Evolutionary conservation across 2,797 vertebrate species (phyloP).

Genomic region (Hozukius guyotensis): DNA sequence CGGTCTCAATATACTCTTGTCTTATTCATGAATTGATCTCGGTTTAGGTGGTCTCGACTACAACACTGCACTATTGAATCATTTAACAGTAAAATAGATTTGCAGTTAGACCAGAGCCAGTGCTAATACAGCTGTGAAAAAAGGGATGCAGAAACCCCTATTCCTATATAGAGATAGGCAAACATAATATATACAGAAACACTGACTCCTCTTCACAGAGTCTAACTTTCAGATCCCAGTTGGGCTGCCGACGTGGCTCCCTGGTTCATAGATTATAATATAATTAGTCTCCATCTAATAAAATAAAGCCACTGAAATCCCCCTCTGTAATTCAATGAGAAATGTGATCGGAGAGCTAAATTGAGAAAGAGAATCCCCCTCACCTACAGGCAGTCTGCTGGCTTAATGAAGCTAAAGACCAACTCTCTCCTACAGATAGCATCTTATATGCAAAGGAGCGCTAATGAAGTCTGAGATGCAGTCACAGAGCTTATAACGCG

Average conservation of each 20-base stretch:
- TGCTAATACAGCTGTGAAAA: neutral
- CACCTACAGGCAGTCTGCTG: conserved; percentile 14
- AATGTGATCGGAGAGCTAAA: conserved; percentile 30
- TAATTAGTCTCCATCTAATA: conserved; percentile 59
- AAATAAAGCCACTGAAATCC: conserved; percentile 56
- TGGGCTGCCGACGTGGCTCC: conserved; percentile 7
- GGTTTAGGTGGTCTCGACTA: no score
- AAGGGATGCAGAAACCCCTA: neutral
- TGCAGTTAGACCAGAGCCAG: neutral
- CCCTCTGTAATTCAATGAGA: conserved; percentile 49
- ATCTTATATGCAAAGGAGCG: neutral
- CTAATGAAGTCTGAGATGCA: neutral
- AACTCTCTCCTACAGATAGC: neutral
- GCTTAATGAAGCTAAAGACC: conserved; percentile 4
- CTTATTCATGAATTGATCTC: no score
- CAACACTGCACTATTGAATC: neutral
- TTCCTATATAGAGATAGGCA: neutral
- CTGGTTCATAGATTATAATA: conserved; percentile 44
- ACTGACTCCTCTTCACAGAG: neutral
- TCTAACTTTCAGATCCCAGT: conserved; percentile 34
- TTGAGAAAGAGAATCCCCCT: conserved; percentile 24
- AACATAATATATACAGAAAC: neutral
- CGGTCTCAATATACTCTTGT: no score
- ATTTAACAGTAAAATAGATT: neutral
- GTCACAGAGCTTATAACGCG: neutral